Base-by-base conservation (phyloP, 2,113 vertebrate species). In the Ploceus nigricollis region DNA sequence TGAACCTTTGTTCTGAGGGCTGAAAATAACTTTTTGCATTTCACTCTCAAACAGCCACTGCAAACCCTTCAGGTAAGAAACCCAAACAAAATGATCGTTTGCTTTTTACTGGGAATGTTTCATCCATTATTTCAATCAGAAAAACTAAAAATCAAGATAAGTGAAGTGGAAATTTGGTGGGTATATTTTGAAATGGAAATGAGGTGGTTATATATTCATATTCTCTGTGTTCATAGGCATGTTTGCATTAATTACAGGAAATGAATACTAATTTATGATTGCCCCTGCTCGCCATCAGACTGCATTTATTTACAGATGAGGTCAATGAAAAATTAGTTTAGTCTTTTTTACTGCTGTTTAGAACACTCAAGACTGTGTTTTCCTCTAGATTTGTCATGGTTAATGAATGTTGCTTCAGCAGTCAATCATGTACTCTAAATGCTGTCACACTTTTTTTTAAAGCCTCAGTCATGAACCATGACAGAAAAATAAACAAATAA, bases 401-500 rank as follows among this genome's bases (percentile, higher is more conserved):
- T 98, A 98, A 98, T 98, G 98, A 98, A 98, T 97, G 98, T 98
- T 97, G 97, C 98, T 97, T 91, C 95, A 98, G 97, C 97, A 98
- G 98, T 98, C 98, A 98, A 98, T 98, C 98, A 98, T 97, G 97
- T 92, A 91, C 97, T 97, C 97, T 97, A 98, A 98, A 98, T 98
- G 98, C 97, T 97, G 97, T 98, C 98, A 98, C 98, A 97, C 97
- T 97, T 98, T 98, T 97, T 98, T 97, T 97, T 97, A 97, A 98
- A 98, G 97, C 95, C 98, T 98, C 98, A 98, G 98, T 98, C 97
- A 98, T 98, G 97, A 97, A 98, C 98, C 98, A 97, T 98, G 98
- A 99, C 98, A 98, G 98, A 98, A 98, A 98, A 98, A 98, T 98
- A 98, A 98, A 99, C 98, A 99, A 99, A 99, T 98, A 98, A 99